These are phyloP conservation scores for Polia nebulosa DNA, from an alignment of 2,888 invertebrate genomes.

Conservation along the genomic window DNA sequence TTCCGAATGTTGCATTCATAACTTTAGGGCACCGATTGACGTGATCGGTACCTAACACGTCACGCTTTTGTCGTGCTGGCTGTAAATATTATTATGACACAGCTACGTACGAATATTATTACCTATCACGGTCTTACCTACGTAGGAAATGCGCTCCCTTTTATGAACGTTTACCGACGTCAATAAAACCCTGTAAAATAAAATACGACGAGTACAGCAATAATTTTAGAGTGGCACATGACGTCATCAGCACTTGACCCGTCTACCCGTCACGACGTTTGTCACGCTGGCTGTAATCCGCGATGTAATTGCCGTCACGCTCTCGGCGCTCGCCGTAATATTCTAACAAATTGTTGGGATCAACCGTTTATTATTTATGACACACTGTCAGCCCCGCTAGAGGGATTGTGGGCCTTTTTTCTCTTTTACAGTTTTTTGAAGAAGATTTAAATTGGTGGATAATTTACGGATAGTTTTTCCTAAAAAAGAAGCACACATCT, in stretches of 20 bases:
- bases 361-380: conserved; percentile 67
- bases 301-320: conserved; percentile 62
- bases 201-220: conserved; percentile 47
- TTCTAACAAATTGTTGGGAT: conserved; percentile 68
- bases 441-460: neutral
- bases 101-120: conserved; percentile 3
- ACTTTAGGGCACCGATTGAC: neutral
- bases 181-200: conserved; percentile 33
- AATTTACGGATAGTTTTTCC: conserved; percentile 2
- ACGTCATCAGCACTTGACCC: conserved; percentile 61
- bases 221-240: conserved; percentile 49
- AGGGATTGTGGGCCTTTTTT: conserved; percentile 29
- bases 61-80: conserved; percentile 43
- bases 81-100: conserved; percentile 30
- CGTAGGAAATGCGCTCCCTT: neutral
- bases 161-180: neutral
- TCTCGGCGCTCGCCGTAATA: conserved; percentile 58
- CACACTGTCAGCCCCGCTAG: conserved; percentile 53
- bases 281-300: conserved; percentile 66
- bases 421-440: conserved; percentile 14
- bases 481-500: neutral
- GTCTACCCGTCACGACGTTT: conserved; percentile 59
- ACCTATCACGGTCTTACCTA: neutral
- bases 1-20: neutral
- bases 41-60: conserved; percentile 25